Base-by-base conservation (phyloP, 2,888 invertebrate genomes). In the Myopa tessellatipennis region DNA sequence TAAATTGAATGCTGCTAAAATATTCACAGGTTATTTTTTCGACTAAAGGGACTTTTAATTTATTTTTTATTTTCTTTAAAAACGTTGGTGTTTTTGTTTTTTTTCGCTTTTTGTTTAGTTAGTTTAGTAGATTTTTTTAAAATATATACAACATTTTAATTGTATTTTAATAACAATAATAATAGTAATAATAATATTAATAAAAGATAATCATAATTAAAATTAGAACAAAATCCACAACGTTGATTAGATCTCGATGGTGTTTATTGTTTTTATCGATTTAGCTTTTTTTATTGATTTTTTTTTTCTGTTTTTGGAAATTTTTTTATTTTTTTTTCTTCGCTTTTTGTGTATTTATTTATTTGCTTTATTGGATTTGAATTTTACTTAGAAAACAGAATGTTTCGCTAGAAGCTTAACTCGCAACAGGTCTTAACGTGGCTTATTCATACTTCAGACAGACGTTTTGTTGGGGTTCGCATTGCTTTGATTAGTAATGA, bases 301-400 rank as follows among this genome's bases (percentile, higher is more conserved):
- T 38, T 8, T 14, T 65, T 65, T 50, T 18, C 26, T 50, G 38
- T 68, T 26, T 10, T 36, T 60, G 34, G 40, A 16, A 18, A 60
- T 45, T 26, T 74, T 34, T 65, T 63, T 58, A 40, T 71, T 71
- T 55, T 65, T 45, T 40, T 12, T 40, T 67, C 34, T 36, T n/a
- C 12, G 67, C 18, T 67, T 6, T 69, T 69, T 40, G 6, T 68
- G 14, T 36, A 38, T n/a, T 67, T 55, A 18, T 68, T 65, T 18
- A 55, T 74, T 75, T 60, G 38, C n/a, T 68, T 58, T 14, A 60
- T 68, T 71, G 34, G 38, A 65, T 65, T 67, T 67, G n/a, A 67
- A 60, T 75, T 75, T 68, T 38, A 69, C 75, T 75, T 69, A 75
- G 68, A 60, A 68, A 74, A 75, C 45, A 69, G 50, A 69, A 26